A percentile compares a stretch with the other conserved stretches of the same genome.
These are phyloP conservation scores for Pachyrhynchus sulphureomaculatus DNA, from an alignment of 1,140 invertebrate species.

Conservation along the genomic window DNA sequence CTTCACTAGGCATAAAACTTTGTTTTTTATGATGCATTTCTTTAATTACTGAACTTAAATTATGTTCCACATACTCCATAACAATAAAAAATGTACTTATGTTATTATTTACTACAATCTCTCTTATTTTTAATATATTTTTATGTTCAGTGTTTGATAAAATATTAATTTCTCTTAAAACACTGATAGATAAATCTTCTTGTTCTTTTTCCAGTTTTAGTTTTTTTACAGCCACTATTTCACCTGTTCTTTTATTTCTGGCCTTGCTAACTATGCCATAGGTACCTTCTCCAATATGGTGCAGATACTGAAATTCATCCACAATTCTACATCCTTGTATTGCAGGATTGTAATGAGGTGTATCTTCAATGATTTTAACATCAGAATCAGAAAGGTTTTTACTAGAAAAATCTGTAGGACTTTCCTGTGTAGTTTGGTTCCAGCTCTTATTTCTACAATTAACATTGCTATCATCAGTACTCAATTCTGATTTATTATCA, in stretches of 20 bases:
- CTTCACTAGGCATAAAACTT: constrained; percentile 86
- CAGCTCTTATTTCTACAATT: too few species aligned
- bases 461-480: too few species aligned
- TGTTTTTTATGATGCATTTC: constrained; percentile 93
- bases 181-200: constrained; percentile 99
- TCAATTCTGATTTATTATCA: too few species aligned
- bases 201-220: constrained; percentile 99
- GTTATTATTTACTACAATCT: constrained; percentile 98
- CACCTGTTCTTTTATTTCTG: constrained; percentile 91
- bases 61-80: constrained; percentile 99
- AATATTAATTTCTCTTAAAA: constrained; percentile 96
- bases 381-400: too few species aligned
- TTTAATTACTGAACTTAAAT: constrained; percentile 97
- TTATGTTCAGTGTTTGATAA: constrained; percentile 89
- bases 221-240: constrained; percentile 96
- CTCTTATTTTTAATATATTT: constrained; percentile 96
- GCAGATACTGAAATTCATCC: constrained; percentile 96
- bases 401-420: too few species aligned
- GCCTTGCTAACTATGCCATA: constrained; percentile 96
- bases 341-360: constrained; percentile 90
- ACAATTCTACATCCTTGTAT: constrained; percentile 95
- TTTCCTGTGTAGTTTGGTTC: too few species aligned
- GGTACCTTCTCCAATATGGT: constrained; percentile 97
- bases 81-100: constrained; percentile 99
- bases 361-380: constrained; percentile 56